These are phyloP conservation scores for Chiridota heheva DNA, from an alignment of 35 echinoderm and acorn worm genomes.

Conservation along the genomic window DNA sequence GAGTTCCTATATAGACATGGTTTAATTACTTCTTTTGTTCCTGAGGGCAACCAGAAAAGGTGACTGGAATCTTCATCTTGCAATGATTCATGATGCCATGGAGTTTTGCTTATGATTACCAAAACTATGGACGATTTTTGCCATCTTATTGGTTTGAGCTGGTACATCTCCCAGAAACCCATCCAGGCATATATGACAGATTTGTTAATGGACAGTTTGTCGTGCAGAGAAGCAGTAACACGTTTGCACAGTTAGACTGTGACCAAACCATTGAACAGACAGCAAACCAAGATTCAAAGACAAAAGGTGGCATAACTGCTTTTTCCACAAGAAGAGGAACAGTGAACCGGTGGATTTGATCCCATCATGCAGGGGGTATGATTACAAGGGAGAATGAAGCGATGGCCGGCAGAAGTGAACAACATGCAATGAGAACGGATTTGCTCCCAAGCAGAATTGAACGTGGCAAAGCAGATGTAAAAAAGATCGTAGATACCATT, in stretches of 20 bases:
- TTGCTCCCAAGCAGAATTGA: neutral
- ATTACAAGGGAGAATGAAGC: slow-evolving; percentile 37
- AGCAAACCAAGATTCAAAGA: slow-evolving; percentile 38
- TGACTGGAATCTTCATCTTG: neutral
- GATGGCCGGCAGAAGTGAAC: slow-evolving; percentile 16
- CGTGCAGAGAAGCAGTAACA: neutral
- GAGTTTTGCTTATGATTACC: slow-evolving; percentile 64
- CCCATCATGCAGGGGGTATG: slow-evolving; percentile 28
- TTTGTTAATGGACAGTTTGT: slow-evolving; percentile 6
- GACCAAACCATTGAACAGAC: slow-evolving; percentile 50
- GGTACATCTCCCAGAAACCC: neutral
- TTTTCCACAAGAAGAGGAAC: slow-evolving; percentile 19
- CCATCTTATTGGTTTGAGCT: slow-evolving; percentile 14
- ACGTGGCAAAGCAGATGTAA: slow-evolving; percentile 38
- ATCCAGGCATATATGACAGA: neutral
- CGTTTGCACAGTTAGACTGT: slow-evolving; percentile 32
- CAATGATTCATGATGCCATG: slow-evolving; percentile 48
- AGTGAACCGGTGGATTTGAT: slow-evolving; percentile 15
- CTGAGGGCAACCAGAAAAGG: neutral
- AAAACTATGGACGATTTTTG: slow-evolving; percentile 50
- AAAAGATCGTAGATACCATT: slow-evolving; percentile 20
- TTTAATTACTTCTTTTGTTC: neutral
- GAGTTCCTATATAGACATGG: slow-evolving; percentile 34
- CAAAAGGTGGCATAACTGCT: slow-evolving; percentile 37
- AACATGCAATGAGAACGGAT: neutral